A percentile compares a stretch with the other conserved stretches of the same genome.
phyloP scores from a whole-genome alignment of 1,140 invertebrate genomes.

The Coelopa frigida region DNA sequence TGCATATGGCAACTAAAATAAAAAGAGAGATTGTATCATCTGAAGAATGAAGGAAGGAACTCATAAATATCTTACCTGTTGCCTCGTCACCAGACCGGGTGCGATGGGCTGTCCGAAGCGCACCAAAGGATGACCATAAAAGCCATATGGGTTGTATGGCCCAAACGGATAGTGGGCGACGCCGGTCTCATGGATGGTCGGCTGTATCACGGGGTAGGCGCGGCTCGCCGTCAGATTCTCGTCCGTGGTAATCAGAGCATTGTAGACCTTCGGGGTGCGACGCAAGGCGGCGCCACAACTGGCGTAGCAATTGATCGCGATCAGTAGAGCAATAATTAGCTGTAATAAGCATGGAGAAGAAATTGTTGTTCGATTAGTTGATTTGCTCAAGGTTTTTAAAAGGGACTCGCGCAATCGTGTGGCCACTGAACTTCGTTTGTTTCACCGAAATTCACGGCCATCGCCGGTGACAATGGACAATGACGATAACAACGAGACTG shows the following conservation, averaged over 20 bases:
- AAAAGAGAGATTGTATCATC: not conserved
- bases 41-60: not conserved
- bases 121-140: constrained; percentile 44
- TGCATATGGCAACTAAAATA: constrained; percentile 34
- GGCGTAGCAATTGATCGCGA: constrained; percentile 19
- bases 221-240: constrained; percentile 64
- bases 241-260: constrained; percentile 66
- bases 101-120: constrained; percentile 33
- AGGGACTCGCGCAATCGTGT: too few relatives aligned
- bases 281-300: constrained; percentile 40
- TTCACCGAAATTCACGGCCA: too few relatives aligned
- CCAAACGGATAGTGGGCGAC: constrained; percentile 34
- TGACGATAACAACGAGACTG: too few relatives aligned
- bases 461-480: too few relatives aligned
- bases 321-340: constrained; percentile 17
- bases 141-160: constrained; percentile 35
- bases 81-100: constrained; percentile 29
- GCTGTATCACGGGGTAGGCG: constrained; percentile 63
- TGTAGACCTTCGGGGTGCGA: constrained; percentile 63
- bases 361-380: not conserved
- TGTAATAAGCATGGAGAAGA: constrained; percentile 15
- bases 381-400: too few relatives aligned
- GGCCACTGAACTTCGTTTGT: too few relatives aligned
- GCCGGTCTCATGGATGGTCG: constrained; percentile 51
- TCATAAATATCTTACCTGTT: constrained; percentile 20